Evolutionary conservation across 2,797 vertebrate species (phyloP), one percentile per base, ranked within the genome.

Genomic region (Gallinago stenura): DNA sequence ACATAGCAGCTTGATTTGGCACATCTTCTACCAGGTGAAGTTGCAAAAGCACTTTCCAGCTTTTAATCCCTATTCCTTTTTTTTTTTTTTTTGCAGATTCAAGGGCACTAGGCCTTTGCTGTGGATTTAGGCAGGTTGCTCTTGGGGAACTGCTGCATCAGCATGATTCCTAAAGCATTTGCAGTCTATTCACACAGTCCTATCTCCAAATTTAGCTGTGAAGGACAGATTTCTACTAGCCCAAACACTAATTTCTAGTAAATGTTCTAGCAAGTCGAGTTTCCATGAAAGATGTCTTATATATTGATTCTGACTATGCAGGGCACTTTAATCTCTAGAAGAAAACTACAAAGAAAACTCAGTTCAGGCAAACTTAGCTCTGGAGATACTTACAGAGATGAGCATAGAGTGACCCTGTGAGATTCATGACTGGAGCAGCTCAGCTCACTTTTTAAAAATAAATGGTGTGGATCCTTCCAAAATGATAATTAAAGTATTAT

Each of bases 401-500:
- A 56, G 28, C 45, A 64, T 4, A 31, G 19, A 37, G 12, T 68
- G 46, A 73, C 31, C 6, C 15, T 61, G 1, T 72, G 35, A 65
- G 61, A 45, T 57, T 85, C 37, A 53, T 3, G 5, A 33, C 30
- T 65, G 33, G 20, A 83, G 46, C 15, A 81, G 57, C 68, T 24
- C 24, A 66, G 24, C 15, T 84, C 46, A 37, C 18, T 56, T 91
- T 78, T 65, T 58, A 48, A 58, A 93, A 91, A 61, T 10, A 86
- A 65, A 39, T 48, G 17, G 7, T 84, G 15, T 0, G 0, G 13
- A 48, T 83, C 8, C 11, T 7, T 66, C 62, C 35, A 87, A 93
- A 84, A 82, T 76, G 75, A 41, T 58, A 83, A 83, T 85, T 94
- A 85, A 90, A 64, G 15, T 43, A 61, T 51, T 54, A 78, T 61